Evolutionary conservation across 2,113 vertebrate genomes (phyloP).

Genomic region (Cephalopholis sonnerati): DNA sequence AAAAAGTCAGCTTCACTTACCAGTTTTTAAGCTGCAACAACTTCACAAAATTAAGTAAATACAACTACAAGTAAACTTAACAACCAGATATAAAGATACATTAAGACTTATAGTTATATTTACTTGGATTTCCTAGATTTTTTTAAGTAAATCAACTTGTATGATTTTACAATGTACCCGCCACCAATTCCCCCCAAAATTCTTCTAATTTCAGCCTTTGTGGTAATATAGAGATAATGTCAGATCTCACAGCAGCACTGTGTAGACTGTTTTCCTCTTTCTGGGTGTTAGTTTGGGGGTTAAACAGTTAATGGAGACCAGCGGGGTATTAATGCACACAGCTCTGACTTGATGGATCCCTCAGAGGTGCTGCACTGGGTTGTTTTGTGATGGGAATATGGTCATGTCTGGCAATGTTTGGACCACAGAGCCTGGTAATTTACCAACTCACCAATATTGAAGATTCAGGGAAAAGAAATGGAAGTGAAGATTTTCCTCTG

Average conservation of each 20-base stretch:
- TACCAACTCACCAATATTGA: neutral
- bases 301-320: slow-evolving; percentile 6
- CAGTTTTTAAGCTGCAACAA: too few relatives aligned
- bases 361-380: slow-evolving; percentile 13
- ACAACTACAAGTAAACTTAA: too few relatives aligned
- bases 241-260: slow-evolving; percentile 6
- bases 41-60: too few relatives aligned
- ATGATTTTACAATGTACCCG: neutral
- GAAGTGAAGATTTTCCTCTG: slow-evolving; percentile 31
- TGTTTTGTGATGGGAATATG: slow-evolving; percentile 16
- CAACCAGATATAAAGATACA: too few relatives aligned
- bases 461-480: slow-evolving; percentile 25
- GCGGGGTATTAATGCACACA: slow-evolving; percentile 17
- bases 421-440: slow-evolving; percentile 15
- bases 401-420: slow-evolving; percentile 3
- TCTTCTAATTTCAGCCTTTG: neutral
- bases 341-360: neutral
- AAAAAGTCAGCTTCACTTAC: too few relatives aligned
- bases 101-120: too few relatives aligned
- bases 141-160: too few relatives aligned
- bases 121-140: too few relatives aligned
- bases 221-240: neutral
- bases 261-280: neutral
- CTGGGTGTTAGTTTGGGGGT: neutral
- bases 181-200: neutral